Evolutionary conservation across 1,140 invertebrate species (phyloP).

Genomic region (Scaptomyza pallida): DNA sequence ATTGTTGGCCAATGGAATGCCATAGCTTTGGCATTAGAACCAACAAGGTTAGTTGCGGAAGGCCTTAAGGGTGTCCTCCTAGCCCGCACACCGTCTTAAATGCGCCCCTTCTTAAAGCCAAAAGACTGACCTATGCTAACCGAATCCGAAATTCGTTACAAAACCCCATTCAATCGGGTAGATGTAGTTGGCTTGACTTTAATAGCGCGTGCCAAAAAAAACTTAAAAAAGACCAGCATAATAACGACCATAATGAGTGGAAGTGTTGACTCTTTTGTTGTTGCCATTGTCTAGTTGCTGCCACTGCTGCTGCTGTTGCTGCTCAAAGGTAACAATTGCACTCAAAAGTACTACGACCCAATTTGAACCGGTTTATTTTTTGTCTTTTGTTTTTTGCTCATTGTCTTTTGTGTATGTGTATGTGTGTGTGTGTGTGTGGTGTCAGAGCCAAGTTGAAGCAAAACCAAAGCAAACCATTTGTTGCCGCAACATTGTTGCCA

Average conservation of each 20-base stretch:
- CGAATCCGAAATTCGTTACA: conserved; percentile 61
- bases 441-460: conserved; percentile 29
- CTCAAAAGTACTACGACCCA: conserved; percentile 82
- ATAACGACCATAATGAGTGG: conserved; percentile 67
- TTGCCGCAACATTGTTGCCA: conserved; percentile 54
- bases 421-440: no score
- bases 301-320: conserved; percentile 22
- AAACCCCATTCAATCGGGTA: conserved; percentile 50
- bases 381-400: conserved; percentile 37
- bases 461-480: conserved; percentile 14
- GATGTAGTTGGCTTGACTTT: conserved; percentile 24
- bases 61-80: conserved; percentile 33
- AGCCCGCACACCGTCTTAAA: no score
- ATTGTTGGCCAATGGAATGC: conserved; percentile 42
- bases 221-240: conserved; percentile 74
- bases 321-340: conserved; percentile 78
- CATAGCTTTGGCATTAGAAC: conserved; percentile 62
- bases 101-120: background rate
- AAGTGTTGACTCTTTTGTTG: conserved; percentile 47
- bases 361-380: conserved; percentile 74
- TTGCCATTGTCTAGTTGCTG: conserved; percentile 1
- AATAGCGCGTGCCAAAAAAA: conserved; percentile 77
- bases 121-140: conserved; percentile 74
- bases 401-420: conserved; percentile 38
- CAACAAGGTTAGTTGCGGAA: conserved; percentile 59